Conservation (phyloP, 2,113 vertebrate genomes). For the Gymnobelideus leadbeateri region DNA sequence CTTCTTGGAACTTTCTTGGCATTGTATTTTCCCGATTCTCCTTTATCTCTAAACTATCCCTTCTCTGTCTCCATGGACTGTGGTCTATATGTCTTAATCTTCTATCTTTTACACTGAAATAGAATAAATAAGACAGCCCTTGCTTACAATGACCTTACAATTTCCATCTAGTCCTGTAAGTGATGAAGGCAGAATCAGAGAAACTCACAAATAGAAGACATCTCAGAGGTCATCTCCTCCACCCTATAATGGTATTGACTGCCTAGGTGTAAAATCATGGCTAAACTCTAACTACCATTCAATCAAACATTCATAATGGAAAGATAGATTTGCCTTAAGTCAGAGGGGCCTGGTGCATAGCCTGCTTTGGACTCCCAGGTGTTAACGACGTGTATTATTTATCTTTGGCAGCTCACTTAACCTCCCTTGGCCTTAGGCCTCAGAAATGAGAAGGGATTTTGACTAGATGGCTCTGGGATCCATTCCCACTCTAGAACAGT, state of each 20-base stretch:
- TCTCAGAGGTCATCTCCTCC: background rate
- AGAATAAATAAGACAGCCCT: background rate
- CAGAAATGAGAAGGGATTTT: background rate
- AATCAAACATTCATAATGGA: background rate
- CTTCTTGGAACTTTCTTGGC: background rate
- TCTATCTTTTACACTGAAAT: background rate
- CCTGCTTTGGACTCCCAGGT: too few species aligned
- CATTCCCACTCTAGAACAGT: background rate
- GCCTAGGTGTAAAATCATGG: background rate
- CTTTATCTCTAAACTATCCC: background rate
- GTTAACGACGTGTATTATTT: too few species aligned
- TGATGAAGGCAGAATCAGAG: background rate
- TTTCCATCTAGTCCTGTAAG: background rate
- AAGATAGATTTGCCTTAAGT: too few species aligned
- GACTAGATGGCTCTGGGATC: background rate
- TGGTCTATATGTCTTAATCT: background rate
- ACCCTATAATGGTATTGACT: background rate
- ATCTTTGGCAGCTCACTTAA: background rate
- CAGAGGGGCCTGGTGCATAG: too few species aligned
- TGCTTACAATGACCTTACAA: background rate
- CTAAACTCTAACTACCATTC: background rate
- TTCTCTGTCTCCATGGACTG: background rate
- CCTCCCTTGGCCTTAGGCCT: background rate
- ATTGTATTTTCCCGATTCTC: background rate
- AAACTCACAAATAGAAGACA: background rate